Evolutionary conservation across 2,888 invertebrate genomes (phyloP), one percentile per base, ranked within the genome.

Genomic region (Vannuccia rotundouncinata): DNA sequence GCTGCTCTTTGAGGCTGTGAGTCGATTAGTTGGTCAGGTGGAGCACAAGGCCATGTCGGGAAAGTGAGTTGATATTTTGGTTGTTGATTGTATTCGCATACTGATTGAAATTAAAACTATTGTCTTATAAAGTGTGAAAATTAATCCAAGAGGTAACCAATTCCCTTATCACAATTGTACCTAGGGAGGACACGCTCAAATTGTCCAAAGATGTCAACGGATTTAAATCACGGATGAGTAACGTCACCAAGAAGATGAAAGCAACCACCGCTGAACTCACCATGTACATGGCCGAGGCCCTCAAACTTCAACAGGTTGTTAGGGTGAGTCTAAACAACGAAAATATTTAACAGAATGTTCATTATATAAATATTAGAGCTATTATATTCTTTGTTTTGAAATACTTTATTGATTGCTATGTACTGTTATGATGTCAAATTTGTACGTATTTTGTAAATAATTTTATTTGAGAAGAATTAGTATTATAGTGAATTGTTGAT

Each of bases 181-280:
- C n/a, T 66, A 73, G 79, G 17, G 85, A 85, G 30, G 87, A 88
- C 82, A 88, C 88, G 1, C 83, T 88, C 29, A 84, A 83, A 59
- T 84, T 88, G 29, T 87, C 87, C 25, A 88, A 88, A 82, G 85
- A 84, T 84, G 87, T 88, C 82, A 82, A 82, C 78, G 31, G 25
- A 29, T 79, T 73, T 30, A 80, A 80, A 31, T 80, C 27, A 22
- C 79, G 66, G 29, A 80, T 80, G 80, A 30, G 80, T 1, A n/a
- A 17, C 0, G 79, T 80, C 2, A 80, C 79, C 0, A 80, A 80
- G 59, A 27, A 66, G 28, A 45, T 88, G 86, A 88, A 88, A 88
- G 86, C 88, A 0, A 83, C 85, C 82, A 87, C 88, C 31, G 86
- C 88, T 0, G 88, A 88, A 82, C 84, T 88, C 79, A 87, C 88